Percentiles rank a stretch among this genome's conserved stretches.
These are phyloP conservation scores for Listrodromus nycthemerus DNA, from an alignment of 2,888 invertebrate species.

Conservation along the genomic window DNA sequence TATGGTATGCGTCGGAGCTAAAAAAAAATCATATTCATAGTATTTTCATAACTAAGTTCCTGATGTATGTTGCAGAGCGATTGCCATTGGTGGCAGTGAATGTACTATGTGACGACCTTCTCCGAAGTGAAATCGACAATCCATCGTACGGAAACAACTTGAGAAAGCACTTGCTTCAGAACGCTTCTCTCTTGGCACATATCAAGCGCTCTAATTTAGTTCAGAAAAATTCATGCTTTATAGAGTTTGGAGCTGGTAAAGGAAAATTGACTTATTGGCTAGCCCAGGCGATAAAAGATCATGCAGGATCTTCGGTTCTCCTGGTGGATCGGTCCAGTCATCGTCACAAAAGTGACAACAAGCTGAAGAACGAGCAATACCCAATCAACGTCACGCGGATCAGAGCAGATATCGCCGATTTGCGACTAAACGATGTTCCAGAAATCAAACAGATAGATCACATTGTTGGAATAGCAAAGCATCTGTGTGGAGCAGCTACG, in stretches of 20 bases:
- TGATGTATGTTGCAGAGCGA: constrained; percentile 70
- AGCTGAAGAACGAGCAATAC: constrained; percentile 85
- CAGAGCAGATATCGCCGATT: constrained; percentile 93
- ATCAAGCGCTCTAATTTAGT: constrained; percentile 88
- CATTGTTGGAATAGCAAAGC: constrained; percentile 92
- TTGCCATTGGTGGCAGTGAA: constrained; percentile 83
- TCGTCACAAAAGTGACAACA: constrained; percentile 92
- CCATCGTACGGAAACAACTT: constrained; percentile 87
- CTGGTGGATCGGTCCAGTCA: constrained; percentile 92
- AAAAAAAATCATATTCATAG: neutral
- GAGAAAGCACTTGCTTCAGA: constrained; percentile 91
- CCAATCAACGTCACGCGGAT: constrained; percentile 87
- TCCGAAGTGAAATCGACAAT: constrained; percentile 85
- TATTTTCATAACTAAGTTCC: neutral
- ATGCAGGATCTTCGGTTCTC: constrained; percentile 86
- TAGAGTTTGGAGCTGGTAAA: constrained; percentile 97
- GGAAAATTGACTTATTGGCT: constrained; percentile 94
- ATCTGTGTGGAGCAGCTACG: constrained; percentile 95
- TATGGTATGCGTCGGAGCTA: constrained; percentile 72
- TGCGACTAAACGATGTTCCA: constrained; percentile 87
- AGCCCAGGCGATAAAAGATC: constrained; percentile 87
- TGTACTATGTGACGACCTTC: constrained; percentile 83
- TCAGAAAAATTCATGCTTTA: constrained; percentile 88
- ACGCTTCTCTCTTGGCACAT: constrained; percentile 91
- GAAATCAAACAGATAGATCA: constrained; percentile 84